Evolutionary conservation across 2,113 vertebrate species (phyloP).

Genomic region (Scortum barcoo): DNA sequence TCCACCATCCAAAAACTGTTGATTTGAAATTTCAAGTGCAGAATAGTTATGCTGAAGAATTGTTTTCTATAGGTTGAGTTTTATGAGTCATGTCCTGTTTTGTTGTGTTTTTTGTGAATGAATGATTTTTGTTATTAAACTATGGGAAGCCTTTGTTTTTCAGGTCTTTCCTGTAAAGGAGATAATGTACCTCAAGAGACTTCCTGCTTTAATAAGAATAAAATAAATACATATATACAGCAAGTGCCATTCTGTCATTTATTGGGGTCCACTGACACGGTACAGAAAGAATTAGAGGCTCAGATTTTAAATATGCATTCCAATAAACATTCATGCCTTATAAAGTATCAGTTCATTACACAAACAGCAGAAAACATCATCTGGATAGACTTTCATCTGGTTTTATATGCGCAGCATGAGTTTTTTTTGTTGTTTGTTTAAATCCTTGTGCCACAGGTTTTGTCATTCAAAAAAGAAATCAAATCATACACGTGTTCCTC

Average conservation of each 20-base stretch:
- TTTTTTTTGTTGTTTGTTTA: neutral
- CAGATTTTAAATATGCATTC: slow-evolving; percentile 53
- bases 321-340: slow-evolving; percentile 62
- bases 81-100: no score
- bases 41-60: no score
- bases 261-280: slow-evolving; percentile 64
- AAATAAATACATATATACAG: neutral
- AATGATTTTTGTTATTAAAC: no score
- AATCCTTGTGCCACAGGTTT: slow-evolving; percentile 10
- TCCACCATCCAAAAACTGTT: no score
- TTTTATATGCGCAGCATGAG: slow-evolving; percentile 26
- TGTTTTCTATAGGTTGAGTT: no score
- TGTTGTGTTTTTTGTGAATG: no score
- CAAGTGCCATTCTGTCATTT: slow-evolving; percentile 47
- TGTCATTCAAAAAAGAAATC: slow-evolving; percentile 4
- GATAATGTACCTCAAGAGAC: neutral
- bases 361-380: slow-evolving; percentile 30
- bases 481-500: neutral
- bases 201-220: neutral
- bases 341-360: slow-evolving; percentile 48
- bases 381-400: neutral
- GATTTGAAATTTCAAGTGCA: no score
- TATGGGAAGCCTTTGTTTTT: no score
- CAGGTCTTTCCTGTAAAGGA: no score
- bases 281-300: slow-evolving; percentile 49